A percentile compares a stretch with the other conserved stretches of the same genome.
Conservation (phyloP, 2,797 vertebrate genomes). For the Eremophila alpestris region DNA sequence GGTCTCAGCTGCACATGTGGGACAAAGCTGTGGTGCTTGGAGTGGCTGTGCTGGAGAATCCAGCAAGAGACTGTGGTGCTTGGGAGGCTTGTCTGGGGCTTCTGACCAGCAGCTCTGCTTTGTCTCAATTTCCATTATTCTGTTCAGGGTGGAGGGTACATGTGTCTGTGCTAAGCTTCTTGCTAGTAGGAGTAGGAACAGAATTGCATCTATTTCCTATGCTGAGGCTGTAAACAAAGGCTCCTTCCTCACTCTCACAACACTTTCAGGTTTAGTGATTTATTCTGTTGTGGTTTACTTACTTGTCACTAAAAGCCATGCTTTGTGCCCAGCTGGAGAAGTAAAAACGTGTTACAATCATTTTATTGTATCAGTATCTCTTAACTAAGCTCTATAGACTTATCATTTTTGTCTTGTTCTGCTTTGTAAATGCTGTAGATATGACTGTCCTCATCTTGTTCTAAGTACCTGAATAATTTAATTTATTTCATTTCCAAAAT, state of each 20-base stretch:
- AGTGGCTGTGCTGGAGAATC: not conserved
- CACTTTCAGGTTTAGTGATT: not conserved
- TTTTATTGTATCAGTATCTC: not conserved
- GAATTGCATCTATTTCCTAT: not conserved
- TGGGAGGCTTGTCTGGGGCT: not conserved
- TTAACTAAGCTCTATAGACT: not conserved
- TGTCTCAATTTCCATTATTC: not conserved
- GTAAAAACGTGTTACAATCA: not conserved
- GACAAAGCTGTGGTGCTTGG: not conserved
- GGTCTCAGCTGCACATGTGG: fast-evolving
- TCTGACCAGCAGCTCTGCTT: not conserved
- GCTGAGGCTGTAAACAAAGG: not conserved
- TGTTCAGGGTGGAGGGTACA: not conserved
- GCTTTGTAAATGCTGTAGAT: not conserved
- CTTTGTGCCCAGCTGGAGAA: not conserved
- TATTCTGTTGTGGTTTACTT: not conserved
- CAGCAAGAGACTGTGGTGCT: not conserved
- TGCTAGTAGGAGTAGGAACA: not conserved
- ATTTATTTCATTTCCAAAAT: not conserved
- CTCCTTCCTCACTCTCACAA: not conserved
- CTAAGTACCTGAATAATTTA: not conserved
- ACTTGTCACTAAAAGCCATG: not conserved
- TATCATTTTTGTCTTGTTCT: not conserved
- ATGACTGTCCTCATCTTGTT: not conserved
- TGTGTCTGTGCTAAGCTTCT: not conserved